These are phyloP conservation scores for Reticulitermes speratus DNA, from an alignment of 1,140 invertebrate species.

Conservation along the genomic window DNA sequence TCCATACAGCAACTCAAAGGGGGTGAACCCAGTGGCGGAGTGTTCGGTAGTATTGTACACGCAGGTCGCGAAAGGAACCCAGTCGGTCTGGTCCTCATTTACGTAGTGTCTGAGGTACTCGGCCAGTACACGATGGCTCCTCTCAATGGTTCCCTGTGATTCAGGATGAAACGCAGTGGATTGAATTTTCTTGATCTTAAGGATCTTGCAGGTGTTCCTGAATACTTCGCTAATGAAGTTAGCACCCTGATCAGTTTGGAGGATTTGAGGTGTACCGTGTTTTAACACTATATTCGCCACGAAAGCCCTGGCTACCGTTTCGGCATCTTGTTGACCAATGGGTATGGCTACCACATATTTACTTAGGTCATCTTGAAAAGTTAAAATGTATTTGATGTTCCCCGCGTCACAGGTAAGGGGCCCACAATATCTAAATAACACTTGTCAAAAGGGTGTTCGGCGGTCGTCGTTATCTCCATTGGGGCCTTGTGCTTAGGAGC, in stretches of 20 bases:
- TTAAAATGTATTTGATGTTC: constrained; percentile 35
- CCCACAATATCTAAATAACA: constrained; percentile 34
- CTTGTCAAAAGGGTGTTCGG: constrained; percentile 17
- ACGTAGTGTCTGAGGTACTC: no score
- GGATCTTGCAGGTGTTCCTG: background rate
- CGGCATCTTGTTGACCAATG: constrained; percentile 26
- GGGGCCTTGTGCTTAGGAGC: background rate
- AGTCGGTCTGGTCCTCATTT: no score
- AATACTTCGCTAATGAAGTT: background rate
- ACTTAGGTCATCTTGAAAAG: constrained; percentile 32
- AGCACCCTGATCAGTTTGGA: background rate
- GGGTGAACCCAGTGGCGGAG: no score
- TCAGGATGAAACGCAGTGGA: background rate
- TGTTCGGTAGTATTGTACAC: no score
- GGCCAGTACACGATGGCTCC: no score
- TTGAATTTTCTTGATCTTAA: background rate
- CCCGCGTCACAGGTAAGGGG: constrained; percentile 26
- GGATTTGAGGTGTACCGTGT: background rate
- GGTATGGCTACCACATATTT: constrained; percentile 33
- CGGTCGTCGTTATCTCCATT: constrained; percentile 12
- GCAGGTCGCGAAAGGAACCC: no score
- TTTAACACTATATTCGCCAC: background rate
- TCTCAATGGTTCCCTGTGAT: background rate
- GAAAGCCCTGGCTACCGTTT: constrained; percentile 3
- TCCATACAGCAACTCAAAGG: no score